Evolutionary conservation across 2,113 vertebrate species (phyloP), one percentile per base, ranked within the genome.

Genomic region (Hystrix brachyura): DNA sequence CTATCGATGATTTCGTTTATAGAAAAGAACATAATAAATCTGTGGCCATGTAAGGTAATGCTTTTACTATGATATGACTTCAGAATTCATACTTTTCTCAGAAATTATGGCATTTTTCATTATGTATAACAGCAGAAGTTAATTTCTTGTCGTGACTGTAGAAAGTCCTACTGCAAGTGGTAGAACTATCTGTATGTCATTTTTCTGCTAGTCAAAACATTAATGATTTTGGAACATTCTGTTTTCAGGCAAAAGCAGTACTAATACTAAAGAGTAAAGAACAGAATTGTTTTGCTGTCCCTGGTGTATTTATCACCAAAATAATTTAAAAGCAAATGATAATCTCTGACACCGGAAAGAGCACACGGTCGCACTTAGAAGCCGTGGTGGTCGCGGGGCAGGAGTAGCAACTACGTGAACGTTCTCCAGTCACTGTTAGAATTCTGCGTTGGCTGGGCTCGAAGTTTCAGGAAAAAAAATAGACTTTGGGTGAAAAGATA

Each of bases 61-160:
- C 51, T 95, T 95, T 95, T 86, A 95, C 51, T 69, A 90, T n/a
- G 79, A 83, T 59, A 62, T 87, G 53, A 80, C 27, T 78, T 96
- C 32, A 94, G 21, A 93, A 88, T 90, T 87, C 48, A 11, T 67
- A n/a, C 85, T 67, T 96, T 94, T 65, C 72, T 76, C 82, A 87
- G 90, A 87, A 92, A 92, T 87, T 43, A 64, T 91, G 82, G 43
- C 25, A 57, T 90, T 74, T 96, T 29, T 25, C 57, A 3, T 87
- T 93, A 5, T 55, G 29, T 76, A 0, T 78, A 65, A 51, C 0
- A 94, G 60, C 62, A 90, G 29, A 90, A 85, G 10, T 71, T 82
- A 43, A 71, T 88, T 96, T 89, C 51, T 62, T 85, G 85, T 81
- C 23, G 32, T 94, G 65, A 17, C 43, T 90, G 2, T 82, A 92